Conservation (phyloP, 2,888 invertebrate species). For the Macaria liturata region DNA sequence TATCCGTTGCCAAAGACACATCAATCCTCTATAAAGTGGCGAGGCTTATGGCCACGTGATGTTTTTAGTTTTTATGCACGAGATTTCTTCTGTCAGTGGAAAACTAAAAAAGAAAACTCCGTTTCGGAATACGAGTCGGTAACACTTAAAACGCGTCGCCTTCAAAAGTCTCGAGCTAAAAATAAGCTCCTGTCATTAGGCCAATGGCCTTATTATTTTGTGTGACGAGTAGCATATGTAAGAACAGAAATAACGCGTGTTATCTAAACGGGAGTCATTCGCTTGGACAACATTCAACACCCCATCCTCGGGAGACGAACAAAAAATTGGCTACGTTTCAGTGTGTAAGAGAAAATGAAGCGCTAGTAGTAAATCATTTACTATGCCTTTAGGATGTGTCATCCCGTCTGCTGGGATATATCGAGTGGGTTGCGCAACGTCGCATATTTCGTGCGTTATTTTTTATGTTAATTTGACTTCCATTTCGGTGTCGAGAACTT, state of each 20-base stretch:
- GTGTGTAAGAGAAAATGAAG: slow-evolving; percentile 51
- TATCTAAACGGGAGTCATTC: slow-evolving; percentile 74
- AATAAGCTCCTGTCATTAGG: slow-evolving; percentile 78
- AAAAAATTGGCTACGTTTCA: slow-evolving; percentile 72
- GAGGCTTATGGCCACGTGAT: slow-evolving; percentile 16
- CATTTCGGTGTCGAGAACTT: slow-evolving; percentile 46
- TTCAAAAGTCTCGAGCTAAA: slow-evolving; percentile 64
- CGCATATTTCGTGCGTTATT: slow-evolving; percentile 41
- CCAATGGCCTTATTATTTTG: slow-evolving; percentile 81
- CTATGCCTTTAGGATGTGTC: slow-evolving; percentile 59
- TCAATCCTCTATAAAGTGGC: slow-evolving; percentile 22
- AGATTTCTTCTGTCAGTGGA: slow-evolving; percentile 13
- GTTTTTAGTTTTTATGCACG: slow-evolving; percentile 2
- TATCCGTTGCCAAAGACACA: slow-evolving; percentile 18
- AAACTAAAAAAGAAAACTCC: slow-evolving; percentile 43
- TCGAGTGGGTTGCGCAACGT: slow-evolving; percentile 51
- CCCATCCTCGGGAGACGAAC: slow-evolving; percentile 50
- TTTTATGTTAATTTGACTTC: slow-evolving; percentile 43
- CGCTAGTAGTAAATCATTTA: slow-evolving; percentile 62
- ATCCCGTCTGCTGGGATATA: slow-evolving; percentile 48
- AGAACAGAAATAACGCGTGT: slow-evolving; percentile 75
- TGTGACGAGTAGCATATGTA: slow-evolving; percentile 79
- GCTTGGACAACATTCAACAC: slow-evolving; percentile 57
- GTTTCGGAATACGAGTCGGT: slow-evolving; percentile 44
- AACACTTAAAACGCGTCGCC: slow-evolving; percentile 60